Conservation (phyloP, 1,140 invertebrate species). For the Drosophila sturtevanti region DNA sequence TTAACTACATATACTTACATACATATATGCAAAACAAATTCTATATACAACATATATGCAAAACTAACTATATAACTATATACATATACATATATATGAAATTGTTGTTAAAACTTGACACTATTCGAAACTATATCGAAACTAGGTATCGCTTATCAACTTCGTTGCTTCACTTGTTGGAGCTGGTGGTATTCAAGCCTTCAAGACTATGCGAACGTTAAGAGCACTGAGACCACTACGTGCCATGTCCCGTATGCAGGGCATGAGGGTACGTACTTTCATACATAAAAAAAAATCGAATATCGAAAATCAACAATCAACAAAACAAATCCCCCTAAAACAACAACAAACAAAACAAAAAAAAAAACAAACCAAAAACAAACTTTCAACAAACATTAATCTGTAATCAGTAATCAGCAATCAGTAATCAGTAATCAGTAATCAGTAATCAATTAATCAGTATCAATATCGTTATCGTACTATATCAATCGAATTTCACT, state of each 20-base stretch:
- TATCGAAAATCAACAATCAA: slow-evolving; percentile 10
- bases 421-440: slow-evolving; percentile 12
- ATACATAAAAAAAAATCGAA: slow-evolving; percentile 59
- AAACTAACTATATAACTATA: slow-evolving; percentile 35
- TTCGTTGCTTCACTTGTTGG: slow-evolving; percentile 96
- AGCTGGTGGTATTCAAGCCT: slow-evolving; percentile 97
- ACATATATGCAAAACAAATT: slow-evolving; percentile 24
- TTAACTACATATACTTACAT: slow-evolving; percentile 10
- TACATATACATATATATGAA: neutral
- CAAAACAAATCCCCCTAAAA: too few relatives aligned
- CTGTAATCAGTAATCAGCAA: slow-evolving; percentile 18
- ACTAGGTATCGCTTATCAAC: slow-evolving; percentile 97
- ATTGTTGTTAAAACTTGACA: slow-evolving; percentile 73
- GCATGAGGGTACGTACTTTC: slow-evolving; percentile 95
- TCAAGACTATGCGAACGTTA: slow-evolving; percentile 98
- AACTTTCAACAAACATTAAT: slow-evolving; percentile 28
- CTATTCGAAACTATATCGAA: slow-evolving; percentile 80
- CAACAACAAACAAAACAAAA: slow-evolving; percentile 13
- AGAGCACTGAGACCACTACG: slow-evolving; percentile 96
- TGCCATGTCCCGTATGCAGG: slow-evolving; percentile 98
- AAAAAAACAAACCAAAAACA: slow-evolving; percentile 3
- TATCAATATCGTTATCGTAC: slow-evolving; percentile 45
- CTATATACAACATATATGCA: slow-evolving; percentile 13
- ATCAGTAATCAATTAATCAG: slow-evolving; percentile 17
- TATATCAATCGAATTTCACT: slow-evolving; percentile 52